Conservation (phyloP, 2,113 vertebrate species). For the Carassius auratus region DNA sequence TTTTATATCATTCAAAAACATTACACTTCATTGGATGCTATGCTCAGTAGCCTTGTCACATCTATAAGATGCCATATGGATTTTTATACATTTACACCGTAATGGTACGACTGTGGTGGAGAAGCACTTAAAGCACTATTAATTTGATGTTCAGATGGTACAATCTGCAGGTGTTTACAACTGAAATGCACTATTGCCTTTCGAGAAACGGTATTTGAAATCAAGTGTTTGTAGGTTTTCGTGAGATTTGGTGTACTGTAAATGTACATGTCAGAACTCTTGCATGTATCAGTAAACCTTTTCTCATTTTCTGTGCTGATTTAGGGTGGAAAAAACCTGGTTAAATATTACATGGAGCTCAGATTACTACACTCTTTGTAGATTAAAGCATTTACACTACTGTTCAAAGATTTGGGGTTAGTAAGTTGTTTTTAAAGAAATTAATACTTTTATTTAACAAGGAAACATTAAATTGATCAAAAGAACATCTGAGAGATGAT, state of each 20-base stretch:
- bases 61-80: constrained; percentile 27
- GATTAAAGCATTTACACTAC: neutral
- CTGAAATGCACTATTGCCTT: constrained; percentile 35
- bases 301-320: neutral
- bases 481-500: neutral
- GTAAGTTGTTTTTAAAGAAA: neutral
- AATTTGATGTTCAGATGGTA: constrained; percentile 17
- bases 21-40: neutral
- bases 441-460: neutral
- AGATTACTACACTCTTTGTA: neutral
- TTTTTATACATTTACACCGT: neutral
- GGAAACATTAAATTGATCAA: neutral
- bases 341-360: neutral
- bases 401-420: neutral
- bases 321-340: neutral
- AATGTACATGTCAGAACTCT: neutral
- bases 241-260: constrained; percentile 9
- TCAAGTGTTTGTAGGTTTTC: neutral
- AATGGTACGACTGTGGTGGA: neutral
- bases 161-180: constrained; percentile 45
- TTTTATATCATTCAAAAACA: constrained; percentile 33
- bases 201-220: neutral
- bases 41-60: constrained; percentile 27
- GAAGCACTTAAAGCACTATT: constrained; percentile 50
- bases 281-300: neutral